Conservation (phyloP, 1,140 invertebrate genomes). For the Eubasilissa regina region DNA sequence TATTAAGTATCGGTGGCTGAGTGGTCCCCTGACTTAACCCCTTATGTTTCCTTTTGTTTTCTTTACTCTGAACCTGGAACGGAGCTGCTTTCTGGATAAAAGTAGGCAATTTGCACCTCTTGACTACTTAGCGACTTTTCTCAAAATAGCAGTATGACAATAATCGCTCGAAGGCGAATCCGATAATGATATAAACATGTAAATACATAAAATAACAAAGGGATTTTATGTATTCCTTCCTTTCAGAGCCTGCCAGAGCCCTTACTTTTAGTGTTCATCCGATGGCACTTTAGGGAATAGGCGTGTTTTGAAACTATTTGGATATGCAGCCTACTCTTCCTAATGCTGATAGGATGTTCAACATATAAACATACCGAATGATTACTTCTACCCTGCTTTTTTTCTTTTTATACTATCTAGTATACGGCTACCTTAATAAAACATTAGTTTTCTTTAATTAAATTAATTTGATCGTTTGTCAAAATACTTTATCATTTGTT, state of each 20-base stretch:
- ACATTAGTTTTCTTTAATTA: too few relatives aligned
- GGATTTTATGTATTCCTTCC: constrained; percentile 2
- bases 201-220: constrained; percentile 32
- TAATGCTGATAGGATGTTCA: constrained; percentile 32
- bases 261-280: constrained; percentile 21
- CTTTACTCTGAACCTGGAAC: too few relatives aligned
- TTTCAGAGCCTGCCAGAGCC: background rate
- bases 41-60: too few relatives aligned
- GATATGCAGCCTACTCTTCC: constrained; percentile 7
- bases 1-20: too few relatives aligned
- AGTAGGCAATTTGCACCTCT: too few relatives aligned
- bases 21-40: too few relatives aligned
- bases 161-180: background rate
- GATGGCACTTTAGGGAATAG: constrained; percentile 27
- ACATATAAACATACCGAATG: background rate
- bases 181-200: constrained; percentile 18
- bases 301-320: background rate
- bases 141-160: background rate
- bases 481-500: too few relatives aligned
- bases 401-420: too few relatives aligned
- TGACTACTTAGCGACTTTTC: background rate
- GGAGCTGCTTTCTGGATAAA: too few relatives aligned
- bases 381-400: too few relatives aligned
- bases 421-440: too few relatives aligned
- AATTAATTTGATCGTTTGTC: too few relatives aligned